phyloP scores from a whole-genome alignment of 30 jellyfish, hydroid and myxozoan species.

The Mastigias papua region DNA sequence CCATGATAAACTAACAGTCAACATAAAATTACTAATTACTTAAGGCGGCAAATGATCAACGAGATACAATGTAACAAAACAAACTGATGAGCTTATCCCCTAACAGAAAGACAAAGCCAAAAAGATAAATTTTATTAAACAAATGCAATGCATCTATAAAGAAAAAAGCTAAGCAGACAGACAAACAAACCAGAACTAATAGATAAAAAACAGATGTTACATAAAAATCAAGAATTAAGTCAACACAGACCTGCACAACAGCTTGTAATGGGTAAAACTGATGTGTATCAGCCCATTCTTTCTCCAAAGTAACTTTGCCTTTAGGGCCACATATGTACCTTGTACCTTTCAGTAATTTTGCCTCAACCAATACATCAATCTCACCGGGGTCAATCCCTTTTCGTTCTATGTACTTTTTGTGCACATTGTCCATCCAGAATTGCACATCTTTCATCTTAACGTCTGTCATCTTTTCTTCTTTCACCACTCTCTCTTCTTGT shows the following conservation, averaged over 20 bases:
- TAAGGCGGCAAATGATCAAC: no score
- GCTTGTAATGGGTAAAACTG: conserved; percentile 74
- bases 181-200: no score
- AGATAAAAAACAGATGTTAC: no score
- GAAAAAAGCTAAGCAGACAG: no score
- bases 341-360: conserved; percentile 82
- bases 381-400: conserved; percentile 90
- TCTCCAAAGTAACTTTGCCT: conserved; percentile 77
- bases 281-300: conserved; percentile 81
- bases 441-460: conserved; percentile 21
- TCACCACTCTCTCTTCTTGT: conserved; percentile 26
- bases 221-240: not conserved
- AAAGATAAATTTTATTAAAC: no score
- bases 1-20: no score
- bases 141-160: no score
- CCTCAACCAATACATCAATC: conserved; percentile 84
- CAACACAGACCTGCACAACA: conserved; percentile 74
- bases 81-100: no score
- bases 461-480: conserved; percentile 52
- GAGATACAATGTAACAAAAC: no score
- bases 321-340: conserved; percentile 75
- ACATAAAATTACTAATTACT: no score
- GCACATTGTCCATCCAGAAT: conserved; percentile 48
- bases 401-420: conserved; percentile 35
- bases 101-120: no score